A percentile compares a stretch with the other conserved stretches of the same genome.
These are phyloP conservation scores for Pholis gunnellus DNA, from an alignment of 2,113 vertebrate species.

Conservation along the genomic window DNA sequence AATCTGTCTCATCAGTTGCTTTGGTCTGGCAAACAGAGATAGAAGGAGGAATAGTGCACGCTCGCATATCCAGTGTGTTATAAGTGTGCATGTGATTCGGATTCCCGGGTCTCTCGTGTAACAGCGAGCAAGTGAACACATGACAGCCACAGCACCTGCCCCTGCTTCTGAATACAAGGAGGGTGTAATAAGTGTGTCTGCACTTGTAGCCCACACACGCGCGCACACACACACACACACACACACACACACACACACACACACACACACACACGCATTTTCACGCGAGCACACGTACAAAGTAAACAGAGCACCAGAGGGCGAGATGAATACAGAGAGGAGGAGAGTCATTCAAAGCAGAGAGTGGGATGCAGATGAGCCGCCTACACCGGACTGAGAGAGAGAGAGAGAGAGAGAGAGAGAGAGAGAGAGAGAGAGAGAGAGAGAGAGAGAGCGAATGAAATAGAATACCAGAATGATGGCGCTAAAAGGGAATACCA, in stretches of 20 bases:
- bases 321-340: conserved; percentile 73
- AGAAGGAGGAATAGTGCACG: conserved; percentile 9
- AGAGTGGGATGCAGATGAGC: conserved; percentile 77
- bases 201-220: conserved; percentile 62
- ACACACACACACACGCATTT: conserved; percentile 31
- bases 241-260: too few species aligned
- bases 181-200: conserved; percentile 68
- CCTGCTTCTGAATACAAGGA: conserved; percentile 71
- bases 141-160: conserved; percentile 58
- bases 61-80: conserved; percentile 2
- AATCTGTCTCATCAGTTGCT: conserved; percentile 40
- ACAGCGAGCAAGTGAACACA: conserved; percentile 61
- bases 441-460: conserved; percentile 12
- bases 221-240: conserved; percentile 13
- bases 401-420: conserved; percentile 32
- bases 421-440: neutral
- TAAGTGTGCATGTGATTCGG: conserved; percentile 43
- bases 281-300: conserved; percentile 28
- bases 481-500: conserved; percentile 50
- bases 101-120: conserved; percentile 42
- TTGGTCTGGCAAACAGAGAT: conserved; percentile 49
- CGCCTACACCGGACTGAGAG: conserved; percentile 65
- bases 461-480: conserved; percentile 39
- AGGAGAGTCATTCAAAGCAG: conserved; percentile 69
- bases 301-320: conserved; percentile 64